Evolutionary conservation across 1,140 invertebrate species (phyloP).

Genomic region (Dinothrombium tinctorium): DNA sequence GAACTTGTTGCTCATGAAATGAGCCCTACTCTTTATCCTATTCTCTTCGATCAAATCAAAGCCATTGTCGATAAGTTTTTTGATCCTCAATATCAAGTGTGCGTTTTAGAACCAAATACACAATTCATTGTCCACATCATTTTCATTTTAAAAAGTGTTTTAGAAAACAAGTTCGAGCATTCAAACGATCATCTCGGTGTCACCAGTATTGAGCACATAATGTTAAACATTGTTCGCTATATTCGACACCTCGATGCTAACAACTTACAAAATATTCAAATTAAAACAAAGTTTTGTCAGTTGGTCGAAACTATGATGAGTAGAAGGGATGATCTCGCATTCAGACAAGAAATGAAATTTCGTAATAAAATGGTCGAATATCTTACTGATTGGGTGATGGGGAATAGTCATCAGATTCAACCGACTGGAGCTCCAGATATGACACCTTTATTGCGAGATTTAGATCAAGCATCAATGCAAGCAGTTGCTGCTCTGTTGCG

Average conservation of each 20-base stretch:
- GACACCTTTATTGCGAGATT: constrained; percentile 49
- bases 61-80: constrained; percentile 91
- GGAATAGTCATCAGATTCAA: constrained; percentile 68
- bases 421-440: constrained; percentile 48
- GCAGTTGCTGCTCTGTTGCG: constrained; percentile 74
- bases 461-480: constrained; percentile 94
- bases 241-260: constrained; percentile 72
- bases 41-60: constrained; percentile 91
- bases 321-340: constrained; percentile 72
- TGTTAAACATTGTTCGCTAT: constrained; percentile 85
- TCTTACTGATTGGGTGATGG: constrained; percentile 90
- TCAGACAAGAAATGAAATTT: constrained; percentile 96
- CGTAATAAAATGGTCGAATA: constrained; percentile 88
- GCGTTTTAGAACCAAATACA: constrained; percentile 74
- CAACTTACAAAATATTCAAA: constrained; percentile 69
- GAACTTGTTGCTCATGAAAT: constrained; percentile 87
- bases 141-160: constrained; percentile 92
- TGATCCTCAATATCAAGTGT: constrained; percentile 74
- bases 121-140: constrained; percentile 95
- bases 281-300: constrained; percentile 89
- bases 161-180: constrained; percentile 44
- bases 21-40: constrained; percentile 79
- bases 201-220: constrained; percentile 85
- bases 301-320: constrained; percentile 94
- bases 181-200: constrained; percentile 62